phyloP scores from a whole-genome alignment of 2,113 vertebrate genomes.

The Dunckerocampus dactyliophorus region DNA sequence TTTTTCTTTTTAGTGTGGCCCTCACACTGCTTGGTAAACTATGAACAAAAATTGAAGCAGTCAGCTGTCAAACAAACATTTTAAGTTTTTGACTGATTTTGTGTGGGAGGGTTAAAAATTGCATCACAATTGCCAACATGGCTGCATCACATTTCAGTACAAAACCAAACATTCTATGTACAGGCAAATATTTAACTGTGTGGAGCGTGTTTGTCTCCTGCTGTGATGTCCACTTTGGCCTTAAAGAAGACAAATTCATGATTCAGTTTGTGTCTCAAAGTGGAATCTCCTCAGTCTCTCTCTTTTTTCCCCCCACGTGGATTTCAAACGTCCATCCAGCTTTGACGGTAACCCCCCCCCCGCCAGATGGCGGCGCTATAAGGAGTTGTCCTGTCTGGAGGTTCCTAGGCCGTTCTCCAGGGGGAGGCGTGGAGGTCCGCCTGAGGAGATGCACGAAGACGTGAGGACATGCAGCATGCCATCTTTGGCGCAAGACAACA shows the following conservation, averaged over 20 bases:
- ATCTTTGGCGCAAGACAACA: not conserved
- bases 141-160: constrained; percentile 9
- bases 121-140: constrained; percentile 13
- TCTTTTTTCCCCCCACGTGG: constrained; percentile 8
- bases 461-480: not conserved
- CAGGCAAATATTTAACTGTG: constrained; percentile 24
- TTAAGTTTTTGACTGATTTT: constrained; percentile 12
- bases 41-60: not conserved
- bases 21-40: no score
- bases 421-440: constrained; percentile 43
- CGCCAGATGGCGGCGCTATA: constrained; percentile 43
- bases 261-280: constrained; percentile 13
- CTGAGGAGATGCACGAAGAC: constrained; percentile 34
- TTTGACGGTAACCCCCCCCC: not conserved
- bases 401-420: constrained; percentile 31
- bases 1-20: no score
- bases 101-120: constrained; percentile 8
- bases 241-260: not conserved
- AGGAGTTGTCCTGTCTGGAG: constrained; percentile 43
- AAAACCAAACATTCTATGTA: constrained; percentile 41
- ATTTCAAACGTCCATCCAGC: constrained; percentile 13
- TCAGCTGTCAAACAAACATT: constrained; percentile 7
- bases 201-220: constrained; percentile 7
- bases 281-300: constrained; percentile 40
- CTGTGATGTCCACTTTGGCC: not conserved